Conservation (phyloP, 2,888 invertebrate species). For the Caenorhabditis drosophilae region DNA sequence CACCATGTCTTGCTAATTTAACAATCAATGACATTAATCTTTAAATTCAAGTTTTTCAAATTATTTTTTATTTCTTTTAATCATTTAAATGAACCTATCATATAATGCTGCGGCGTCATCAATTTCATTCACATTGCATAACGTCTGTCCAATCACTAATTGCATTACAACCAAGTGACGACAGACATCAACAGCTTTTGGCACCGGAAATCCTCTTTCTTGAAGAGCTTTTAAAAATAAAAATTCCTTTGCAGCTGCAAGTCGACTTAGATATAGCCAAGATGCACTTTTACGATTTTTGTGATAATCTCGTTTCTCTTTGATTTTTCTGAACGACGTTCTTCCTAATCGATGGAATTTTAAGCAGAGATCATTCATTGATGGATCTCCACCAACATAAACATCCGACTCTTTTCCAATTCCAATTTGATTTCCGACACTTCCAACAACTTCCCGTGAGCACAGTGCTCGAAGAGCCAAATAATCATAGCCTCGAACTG, state of each 20-base stretch:
- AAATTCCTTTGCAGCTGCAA: constrained; percentile 87
- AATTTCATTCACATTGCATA: constrained; percentile 67
- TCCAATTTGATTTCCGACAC: constrained; percentile 97
- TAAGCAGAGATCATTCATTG: constrained; percentile 78
- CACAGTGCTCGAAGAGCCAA: constrained; percentile 82
- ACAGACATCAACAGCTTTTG: constrained; percentile 90
- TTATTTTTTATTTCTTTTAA: too few species aligned
- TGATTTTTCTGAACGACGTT: constrained; percentile 92
- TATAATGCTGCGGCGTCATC: constrained; percentile 75
- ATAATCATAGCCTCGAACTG: constrained; percentile 95
- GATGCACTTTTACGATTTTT: constrained; percentile 83
- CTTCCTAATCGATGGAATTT: constrained; percentile 85
- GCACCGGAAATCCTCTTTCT: constrained; percentile 89
- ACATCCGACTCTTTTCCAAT: constrained; percentile 90
- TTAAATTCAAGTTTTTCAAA: background rate
- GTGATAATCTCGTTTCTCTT: constrained; percentile 95
- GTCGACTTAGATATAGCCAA: constrained; percentile 93
- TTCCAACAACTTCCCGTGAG: constrained; percentile 71
- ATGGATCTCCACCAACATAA: constrained; percentile 65
- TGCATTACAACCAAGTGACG: constrained; percentile 95
- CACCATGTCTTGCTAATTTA: constrained; percentile 87
- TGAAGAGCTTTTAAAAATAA: constrained; percentile 86
- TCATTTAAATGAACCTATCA: constrained; percentile 75
- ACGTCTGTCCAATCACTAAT: constrained; percentile 76
- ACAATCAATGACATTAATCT: constrained; percentile 88